Percentiles rank a stretch among this genome's conserved stretches.
These are phyloP conservation scores for Aythya fuligula DNA, from an alignment of 2,797 vertebrate species.

Conservation along the genomic window DNA sequence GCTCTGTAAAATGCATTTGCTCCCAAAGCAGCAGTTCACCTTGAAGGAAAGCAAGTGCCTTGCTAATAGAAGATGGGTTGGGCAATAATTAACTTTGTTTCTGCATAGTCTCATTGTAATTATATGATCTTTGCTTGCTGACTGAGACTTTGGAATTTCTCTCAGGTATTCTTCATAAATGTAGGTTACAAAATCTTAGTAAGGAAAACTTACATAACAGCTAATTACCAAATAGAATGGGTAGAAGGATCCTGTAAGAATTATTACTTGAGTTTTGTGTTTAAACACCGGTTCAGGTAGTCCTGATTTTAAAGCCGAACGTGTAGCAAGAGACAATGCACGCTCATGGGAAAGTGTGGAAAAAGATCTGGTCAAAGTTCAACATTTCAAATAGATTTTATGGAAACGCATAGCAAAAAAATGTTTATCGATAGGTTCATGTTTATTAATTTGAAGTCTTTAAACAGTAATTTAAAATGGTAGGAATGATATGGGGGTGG, in stretches of 20 bases:
- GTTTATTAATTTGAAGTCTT: neutral
- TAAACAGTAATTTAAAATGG: neutral
- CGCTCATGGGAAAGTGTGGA: rapidly evolving
- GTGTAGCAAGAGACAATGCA: neutral
- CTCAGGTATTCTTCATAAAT: neutral
- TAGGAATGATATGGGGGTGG: neutral
- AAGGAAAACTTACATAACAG: neutral
- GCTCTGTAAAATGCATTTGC: neutral
- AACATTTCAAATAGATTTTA: neutral
- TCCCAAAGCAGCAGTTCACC: neutral
- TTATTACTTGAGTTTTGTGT: neutral
- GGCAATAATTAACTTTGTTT: neutral
- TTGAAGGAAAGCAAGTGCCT: neutral
- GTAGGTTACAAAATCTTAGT: neutral
- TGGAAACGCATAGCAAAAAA: neutral
- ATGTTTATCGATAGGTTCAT: neutral
- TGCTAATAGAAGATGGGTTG: neutral
- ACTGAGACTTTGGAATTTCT: neutral
- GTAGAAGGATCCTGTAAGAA: neutral
- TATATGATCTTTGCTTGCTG: neutral
- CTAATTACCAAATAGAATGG: neutral
- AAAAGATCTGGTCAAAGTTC: neutral
- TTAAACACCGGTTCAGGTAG: neutral
- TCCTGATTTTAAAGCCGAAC: neutral
- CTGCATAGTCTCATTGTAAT: neutral